These are phyloP conservation scores for Drosophila ustulata DNA, from an alignment of 2,888 invertebrate genomes.

Conservation along the genomic window DNA sequence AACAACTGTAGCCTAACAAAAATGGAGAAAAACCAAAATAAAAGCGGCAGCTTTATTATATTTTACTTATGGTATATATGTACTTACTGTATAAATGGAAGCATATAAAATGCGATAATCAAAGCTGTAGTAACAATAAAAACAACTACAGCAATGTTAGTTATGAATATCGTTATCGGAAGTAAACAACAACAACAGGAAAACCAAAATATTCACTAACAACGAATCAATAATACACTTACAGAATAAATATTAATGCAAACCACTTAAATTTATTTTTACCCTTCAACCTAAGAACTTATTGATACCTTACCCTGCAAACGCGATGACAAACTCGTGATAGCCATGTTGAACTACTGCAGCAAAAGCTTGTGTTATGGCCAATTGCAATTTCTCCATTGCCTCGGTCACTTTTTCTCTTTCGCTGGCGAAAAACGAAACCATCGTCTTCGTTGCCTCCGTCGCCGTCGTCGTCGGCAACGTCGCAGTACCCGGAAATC, in stretches of 20 bases:
- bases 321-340: slow-evolving; percentile 19
- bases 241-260: neutral
- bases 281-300: no score
- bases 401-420: slow-evolving; percentile 66
- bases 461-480: slow-evolving; percentile 43
- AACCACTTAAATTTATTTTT: neutral
- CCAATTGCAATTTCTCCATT: slow-evolving; percentile 62
- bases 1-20: slow-evolving; percentile 16
- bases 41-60: slow-evolving; percentile 40
- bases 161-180: slow-evolving; percentile 64
- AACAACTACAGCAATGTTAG: slow-evolving; percentile 25
- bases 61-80: slow-evolving; percentile 24
- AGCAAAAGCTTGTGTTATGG: slow-evolving; percentile 24
- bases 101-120: slow-evolving; percentile 69
- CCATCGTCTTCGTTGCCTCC: slow-evolving; percentile 26
- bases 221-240: slow-evolving; percentile 11
- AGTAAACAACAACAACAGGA: slow-evolving; percentile 39
- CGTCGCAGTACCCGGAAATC: slow-evolving; percentile 80
- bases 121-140: slow-evolving; percentile 32
- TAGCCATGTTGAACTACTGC: slow-evolving; percentile 23
- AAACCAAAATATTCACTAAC: neutral
- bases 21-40: slow-evolving; percentile 10
- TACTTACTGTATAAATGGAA: slow-evolving; percentile 34
- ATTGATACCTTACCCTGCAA: slow-evolving; percentile 11
- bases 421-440: slow-evolving; percentile 54